A percentile compares a stretch with the other conserved stretches of the same genome.
Evolutionary conservation across 2,113 vertebrate genomes (phyloP).

Genomic region (Phrynosoma blainvillii): DNA sequence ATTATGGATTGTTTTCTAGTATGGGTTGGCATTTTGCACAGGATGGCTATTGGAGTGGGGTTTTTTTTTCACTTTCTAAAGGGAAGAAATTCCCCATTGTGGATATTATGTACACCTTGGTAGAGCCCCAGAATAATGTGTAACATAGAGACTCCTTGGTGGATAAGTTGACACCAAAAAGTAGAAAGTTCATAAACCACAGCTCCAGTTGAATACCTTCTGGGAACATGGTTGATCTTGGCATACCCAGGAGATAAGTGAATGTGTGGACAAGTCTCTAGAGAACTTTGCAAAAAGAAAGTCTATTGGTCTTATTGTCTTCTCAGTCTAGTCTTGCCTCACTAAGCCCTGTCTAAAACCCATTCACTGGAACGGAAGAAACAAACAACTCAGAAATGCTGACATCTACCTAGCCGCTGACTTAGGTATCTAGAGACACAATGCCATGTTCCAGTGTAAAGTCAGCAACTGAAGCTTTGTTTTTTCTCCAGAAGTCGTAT

Average conservation of each 20-base stretch:
- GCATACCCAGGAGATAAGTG: neutral
- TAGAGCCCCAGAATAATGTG: too few species aligned
- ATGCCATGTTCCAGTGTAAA: neutral
- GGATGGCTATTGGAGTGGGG: neutral
- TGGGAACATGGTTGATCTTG: neutral
- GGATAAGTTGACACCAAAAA: neutral
- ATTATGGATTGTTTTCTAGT: neutral
- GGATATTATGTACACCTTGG: too few species aligned
- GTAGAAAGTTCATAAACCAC: neutral
- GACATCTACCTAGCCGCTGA: conserved; percentile 13
- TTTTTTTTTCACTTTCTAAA: neutral
- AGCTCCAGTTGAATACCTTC: too few species aligned
- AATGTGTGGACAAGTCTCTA: neutral
- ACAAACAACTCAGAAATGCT: neutral
- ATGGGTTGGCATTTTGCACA: too few species aligned
- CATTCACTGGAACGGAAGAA: conserved; percentile 8
- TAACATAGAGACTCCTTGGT: neutral
- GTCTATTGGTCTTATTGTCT: neutral
- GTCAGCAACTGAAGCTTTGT: conserved; percentile 40
- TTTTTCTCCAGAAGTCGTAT: conserved; percentile 51
- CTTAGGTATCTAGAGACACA: conserved; percentile 11
- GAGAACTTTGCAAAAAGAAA: neutral
- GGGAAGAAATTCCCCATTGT: neutral
- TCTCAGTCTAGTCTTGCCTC: neutral
- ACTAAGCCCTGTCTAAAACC: neutral